Conservation (phyloP, 2,888 invertebrate species). For the Oligia strigilis region DNA sequence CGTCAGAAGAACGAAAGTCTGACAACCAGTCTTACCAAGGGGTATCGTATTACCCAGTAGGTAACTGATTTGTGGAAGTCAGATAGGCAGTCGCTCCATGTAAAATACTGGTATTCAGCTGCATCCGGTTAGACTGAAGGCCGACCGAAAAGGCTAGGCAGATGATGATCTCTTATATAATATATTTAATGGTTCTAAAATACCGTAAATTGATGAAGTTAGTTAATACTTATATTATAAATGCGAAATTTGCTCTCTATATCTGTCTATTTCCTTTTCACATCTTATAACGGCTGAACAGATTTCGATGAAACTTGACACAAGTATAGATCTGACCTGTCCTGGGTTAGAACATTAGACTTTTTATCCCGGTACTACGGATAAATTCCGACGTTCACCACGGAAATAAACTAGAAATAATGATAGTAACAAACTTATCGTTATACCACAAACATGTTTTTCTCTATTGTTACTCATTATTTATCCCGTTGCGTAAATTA, state of each 20-base stretch:
- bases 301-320: neutral
- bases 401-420: neutral
- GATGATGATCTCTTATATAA: neutral
- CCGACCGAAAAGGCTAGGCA: no score
- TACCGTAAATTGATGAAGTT: neutral
- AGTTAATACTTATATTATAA: neutral
- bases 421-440: neutral
- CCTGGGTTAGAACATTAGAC: neutral
- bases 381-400: neutral
- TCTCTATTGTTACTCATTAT: neutral
- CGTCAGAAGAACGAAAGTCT: no score
- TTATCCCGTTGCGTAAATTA: neutral
- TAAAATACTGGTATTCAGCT: no score
- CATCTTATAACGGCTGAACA: no score
- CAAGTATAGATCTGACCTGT: neutral
- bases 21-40: no score
- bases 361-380: no score
- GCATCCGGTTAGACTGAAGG: no score
- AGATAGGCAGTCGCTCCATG: no score
- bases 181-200: neutral
- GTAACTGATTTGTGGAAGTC: no score
- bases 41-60: no score
- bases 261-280: neutral
- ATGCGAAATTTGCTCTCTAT: neutral
- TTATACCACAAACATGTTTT: slow-evolving; percentile 6